A percentile compares a stretch with the other conserved stretches of the same genome.
These are phyloP conservation scores for Rhombomys opimus DNA, from an alignment of 2,113 vertebrate species.

Conservation along the genomic window DNA sequence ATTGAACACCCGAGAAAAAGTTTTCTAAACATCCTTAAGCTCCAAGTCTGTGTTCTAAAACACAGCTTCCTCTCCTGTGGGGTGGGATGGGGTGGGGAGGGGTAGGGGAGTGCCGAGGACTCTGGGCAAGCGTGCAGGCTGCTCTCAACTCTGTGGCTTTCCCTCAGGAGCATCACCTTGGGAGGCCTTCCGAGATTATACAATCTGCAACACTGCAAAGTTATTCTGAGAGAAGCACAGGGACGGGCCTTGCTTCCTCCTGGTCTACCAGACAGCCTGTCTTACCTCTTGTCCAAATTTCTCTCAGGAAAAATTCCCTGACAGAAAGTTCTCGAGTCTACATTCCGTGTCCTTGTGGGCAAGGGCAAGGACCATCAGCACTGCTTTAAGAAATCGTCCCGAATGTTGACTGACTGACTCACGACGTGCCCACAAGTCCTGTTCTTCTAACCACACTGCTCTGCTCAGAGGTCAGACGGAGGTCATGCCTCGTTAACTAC, in stretches of 20 bases:
- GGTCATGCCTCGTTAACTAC: background rate
- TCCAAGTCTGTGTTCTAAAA: background rate
- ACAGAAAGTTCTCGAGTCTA: conserved; percentile 28
- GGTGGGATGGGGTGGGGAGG: background rate
- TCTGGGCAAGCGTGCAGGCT: background rate
- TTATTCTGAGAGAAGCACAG: background rate
- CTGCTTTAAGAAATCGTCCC: conserved; percentile 22
- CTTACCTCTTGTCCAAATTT: conserved; percentile 29
- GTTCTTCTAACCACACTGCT: background rate
- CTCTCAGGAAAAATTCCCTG: conserved; percentile 25
- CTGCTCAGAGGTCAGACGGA: background rate
- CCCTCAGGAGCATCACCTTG: background rate
- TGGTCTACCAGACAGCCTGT: background rate
- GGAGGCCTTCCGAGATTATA: background rate
- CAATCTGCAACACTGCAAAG: background rate
- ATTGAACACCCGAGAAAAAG: background rate
- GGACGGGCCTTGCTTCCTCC: background rate
- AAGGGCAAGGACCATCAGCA: conserved; percentile 2
- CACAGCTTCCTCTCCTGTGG: background rate
- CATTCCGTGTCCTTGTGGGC: conserved; percentile 14
- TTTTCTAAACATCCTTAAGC: background rate
- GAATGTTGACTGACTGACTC: conserved; percentile 17
- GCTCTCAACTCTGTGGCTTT: background rate
- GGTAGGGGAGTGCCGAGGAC: background rate
- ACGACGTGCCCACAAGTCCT: background rate